Conservation (phyloP, 2,888 invertebrate species). For the Plebejus melissa region DNA sequence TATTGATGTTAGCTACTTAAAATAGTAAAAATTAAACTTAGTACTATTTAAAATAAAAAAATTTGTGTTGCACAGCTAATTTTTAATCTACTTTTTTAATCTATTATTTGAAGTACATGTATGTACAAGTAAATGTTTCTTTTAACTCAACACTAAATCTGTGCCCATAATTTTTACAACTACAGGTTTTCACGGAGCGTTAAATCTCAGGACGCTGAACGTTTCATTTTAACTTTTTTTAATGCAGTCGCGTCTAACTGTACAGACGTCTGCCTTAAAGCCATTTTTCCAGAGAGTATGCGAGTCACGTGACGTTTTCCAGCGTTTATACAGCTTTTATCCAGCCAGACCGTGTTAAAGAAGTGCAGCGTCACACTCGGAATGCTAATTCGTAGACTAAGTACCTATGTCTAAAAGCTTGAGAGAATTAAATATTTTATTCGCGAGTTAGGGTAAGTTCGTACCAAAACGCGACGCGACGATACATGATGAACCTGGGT, state of each 20-base stretch:
- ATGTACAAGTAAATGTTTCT: neutral
- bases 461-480: neutral
- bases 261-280: conserved; percentile 35
- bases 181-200: neutral
- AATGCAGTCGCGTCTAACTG: conserved; percentile 34
- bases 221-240: conserved; percentile 20
- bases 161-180: neutral
- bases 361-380: conserved; percentile 44
- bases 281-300: conserved; percentile 35
- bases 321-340: conserved; percentile 41
- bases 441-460: neutral
- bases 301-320: conserved; percentile 40
- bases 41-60: no score
- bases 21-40: no score
- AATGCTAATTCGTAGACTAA: conserved; percentile 42
- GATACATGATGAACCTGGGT: neutral
- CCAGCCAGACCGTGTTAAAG: conserved; percentile 44
- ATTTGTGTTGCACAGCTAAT: no score
- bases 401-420: conserved; percentile 13
- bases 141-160: neutral
- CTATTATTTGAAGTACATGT: no score
- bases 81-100: no score
- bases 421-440: conserved; percentile 23
- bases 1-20: no score
- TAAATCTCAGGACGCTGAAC: conserved; percentile 16